Conservation (phyloP, 2,888 invertebrate species). For the Lithophane socia region DNA sequence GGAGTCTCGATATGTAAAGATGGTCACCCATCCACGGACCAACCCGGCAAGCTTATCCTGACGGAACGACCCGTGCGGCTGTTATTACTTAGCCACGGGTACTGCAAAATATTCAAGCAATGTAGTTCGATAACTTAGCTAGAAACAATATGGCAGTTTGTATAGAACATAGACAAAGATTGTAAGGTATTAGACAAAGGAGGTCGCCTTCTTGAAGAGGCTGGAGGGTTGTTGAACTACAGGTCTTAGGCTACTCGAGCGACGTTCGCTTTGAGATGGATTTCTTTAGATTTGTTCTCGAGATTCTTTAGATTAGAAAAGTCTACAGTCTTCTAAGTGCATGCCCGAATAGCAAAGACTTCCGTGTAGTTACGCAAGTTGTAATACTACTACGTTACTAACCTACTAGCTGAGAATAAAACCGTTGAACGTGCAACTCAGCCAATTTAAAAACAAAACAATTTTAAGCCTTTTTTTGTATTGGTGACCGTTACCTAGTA, state of each 20-base stretch:
- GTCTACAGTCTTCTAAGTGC: background rate
- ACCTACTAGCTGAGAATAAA: too few relatives aligned
- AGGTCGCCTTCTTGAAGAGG: background rate
- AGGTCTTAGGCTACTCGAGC: background rate
- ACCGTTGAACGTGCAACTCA: too few relatives aligned
- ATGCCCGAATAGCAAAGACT: too few relatives aligned
- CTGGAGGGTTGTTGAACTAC: slow-evolving; percentile 12
- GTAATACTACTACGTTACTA: too few relatives aligned
- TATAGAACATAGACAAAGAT: background rate
- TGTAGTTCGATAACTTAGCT: background rate
- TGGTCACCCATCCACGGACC: too few relatives aligned
- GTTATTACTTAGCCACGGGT: background rate
- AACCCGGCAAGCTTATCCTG: too few relatives aligned
- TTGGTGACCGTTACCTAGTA: too few relatives aligned
- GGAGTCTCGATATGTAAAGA: too few relatives aligned
- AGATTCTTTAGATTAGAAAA: background rate
- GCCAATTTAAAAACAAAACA: too few relatives aligned
- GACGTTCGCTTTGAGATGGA: background rate
- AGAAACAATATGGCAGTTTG: background rate
- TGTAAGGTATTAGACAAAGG: slow-evolving; percentile 7
- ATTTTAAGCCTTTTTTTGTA: too few relatives aligned
- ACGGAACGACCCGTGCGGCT: too few relatives aligned
- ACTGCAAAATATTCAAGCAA: background rate
- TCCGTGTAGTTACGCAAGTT: too few relatives aligned
- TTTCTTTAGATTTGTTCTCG: background rate